Percentiles rank a stretch among this genome's conserved stretches.
Conservation (phyloP, 2,888 invertebrate species). For the Agrochola lychnidis region DNA sequence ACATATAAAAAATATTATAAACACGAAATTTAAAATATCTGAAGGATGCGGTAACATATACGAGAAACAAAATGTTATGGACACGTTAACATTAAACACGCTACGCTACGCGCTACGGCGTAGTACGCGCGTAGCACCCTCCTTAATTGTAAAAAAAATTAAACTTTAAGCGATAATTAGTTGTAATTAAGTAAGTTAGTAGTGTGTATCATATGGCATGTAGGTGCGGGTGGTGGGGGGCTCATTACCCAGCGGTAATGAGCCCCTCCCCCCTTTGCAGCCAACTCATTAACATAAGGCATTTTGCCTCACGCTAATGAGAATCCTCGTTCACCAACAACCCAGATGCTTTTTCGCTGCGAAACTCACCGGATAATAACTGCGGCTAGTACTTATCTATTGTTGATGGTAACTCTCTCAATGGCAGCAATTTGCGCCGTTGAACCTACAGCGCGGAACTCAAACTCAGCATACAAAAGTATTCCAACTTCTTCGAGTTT, state of each 20-base stretch:
- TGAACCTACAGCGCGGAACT: conserved; percentile 9
- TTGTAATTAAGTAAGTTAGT: conserved; percentile 25
- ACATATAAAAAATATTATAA: neutral
- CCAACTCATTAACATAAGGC: conserved; percentile 72
- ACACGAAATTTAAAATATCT: neutral
- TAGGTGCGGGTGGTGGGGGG: conserved; percentile 40
- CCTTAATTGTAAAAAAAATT: conserved; percentile 3
- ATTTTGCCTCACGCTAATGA: conserved; percentile 64
- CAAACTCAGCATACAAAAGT: conserved; percentile 37
- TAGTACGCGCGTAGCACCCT: conserved; percentile 15
- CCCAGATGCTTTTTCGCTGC: conserved; percentile 63
- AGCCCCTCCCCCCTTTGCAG: conserved; percentile 46
- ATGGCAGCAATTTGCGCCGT: conserved; percentile 41
- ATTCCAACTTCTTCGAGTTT: conserved; percentile 21
- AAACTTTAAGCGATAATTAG: conserved; percentile 18
- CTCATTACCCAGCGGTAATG: conserved; percentile 72
- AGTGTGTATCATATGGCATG: conserved; percentile 27
- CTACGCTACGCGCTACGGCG: conserved; percentile 28
- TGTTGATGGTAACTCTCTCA: conserved; percentile 52
- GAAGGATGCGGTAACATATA: conserved; percentile 21
- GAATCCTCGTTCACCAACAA: conserved; percentile 53
- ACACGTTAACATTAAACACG: conserved; percentile 6
- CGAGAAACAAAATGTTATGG: conserved; percentile 7
- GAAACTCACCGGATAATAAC: conserved; percentile 77
- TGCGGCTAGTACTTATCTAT: conserved; percentile 57